Evolutionary conservation across 2,888 invertebrate species (phyloP).

Genomic region (Lordiphosa fenestrarum): DNA sequence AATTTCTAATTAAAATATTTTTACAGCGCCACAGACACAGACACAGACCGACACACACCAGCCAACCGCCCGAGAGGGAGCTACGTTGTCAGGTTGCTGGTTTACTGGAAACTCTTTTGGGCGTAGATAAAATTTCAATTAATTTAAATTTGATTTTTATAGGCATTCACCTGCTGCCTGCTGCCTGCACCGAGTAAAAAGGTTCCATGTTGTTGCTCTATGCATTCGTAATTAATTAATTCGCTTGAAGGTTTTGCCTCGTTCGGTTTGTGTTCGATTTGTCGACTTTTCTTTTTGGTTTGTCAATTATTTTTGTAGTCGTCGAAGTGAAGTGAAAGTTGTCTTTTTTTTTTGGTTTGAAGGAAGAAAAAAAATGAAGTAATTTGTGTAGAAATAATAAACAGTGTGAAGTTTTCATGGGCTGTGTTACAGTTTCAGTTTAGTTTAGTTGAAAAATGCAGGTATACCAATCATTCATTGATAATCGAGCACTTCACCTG

Average conservation of each 20-base stretch:
- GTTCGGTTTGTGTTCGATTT: slow-evolving; percentile 40
- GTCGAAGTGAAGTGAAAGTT: slow-evolving; percentile 62
- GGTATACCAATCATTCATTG: background rate
- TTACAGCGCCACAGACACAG: slow-evolving; percentile 15
- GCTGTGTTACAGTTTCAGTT: slow-evolving; percentile 31
- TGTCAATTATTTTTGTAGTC: slow-evolving; percentile 51
- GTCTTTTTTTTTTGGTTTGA: slow-evolving; percentile 56
- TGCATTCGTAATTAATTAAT: slow-evolving; percentile 78
- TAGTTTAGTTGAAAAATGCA: slow-evolving; percentile 4
- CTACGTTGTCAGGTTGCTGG: slow-evolving; percentile 13
- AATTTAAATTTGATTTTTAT: slow-evolving; percentile 65
- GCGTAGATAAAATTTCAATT: slow-evolving; percentile 62
- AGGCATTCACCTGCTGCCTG: slow-evolving; percentile 52
- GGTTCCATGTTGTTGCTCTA: slow-evolving; percentile 32
- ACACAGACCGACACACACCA: background rate
- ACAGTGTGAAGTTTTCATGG: slow-evolving; percentile 31
- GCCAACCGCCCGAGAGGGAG: slow-evolving; percentile 7
- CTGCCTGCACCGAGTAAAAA: slow-evolving; percentile 37
- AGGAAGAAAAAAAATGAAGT: slow-evolving; percentile 45
- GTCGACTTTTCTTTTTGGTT: slow-evolving; percentile 58
- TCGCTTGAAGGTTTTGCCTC: slow-evolving; percentile 48
- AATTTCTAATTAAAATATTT: slow-evolving; percentile 68
- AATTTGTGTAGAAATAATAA: slow-evolving; percentile 45
- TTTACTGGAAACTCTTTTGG: slow-evolving; percentile 38
- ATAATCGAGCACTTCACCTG: slow-evolving; percentile 48